phyloP scores from a whole-genome alignment of 2,113 vertebrate genomes.

The Chaetura pelagica region DNA sequence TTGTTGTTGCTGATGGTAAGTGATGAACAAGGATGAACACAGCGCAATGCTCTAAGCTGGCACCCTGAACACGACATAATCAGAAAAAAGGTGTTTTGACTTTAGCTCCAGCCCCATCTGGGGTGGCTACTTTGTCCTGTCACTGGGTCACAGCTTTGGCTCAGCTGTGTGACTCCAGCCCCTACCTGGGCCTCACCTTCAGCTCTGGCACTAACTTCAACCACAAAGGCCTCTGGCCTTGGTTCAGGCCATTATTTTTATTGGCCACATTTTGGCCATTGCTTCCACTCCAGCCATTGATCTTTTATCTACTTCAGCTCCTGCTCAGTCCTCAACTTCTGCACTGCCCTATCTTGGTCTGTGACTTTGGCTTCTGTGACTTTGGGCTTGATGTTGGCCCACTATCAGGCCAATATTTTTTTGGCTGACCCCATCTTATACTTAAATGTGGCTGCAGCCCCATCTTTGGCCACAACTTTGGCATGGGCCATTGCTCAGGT shows the following conservation, averaged over 20 bases:
- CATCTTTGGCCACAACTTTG: not conserved
- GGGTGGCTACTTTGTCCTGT: not conserved
- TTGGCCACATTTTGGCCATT: not conserved
- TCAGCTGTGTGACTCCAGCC: too few species aligned
- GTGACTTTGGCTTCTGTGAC: not conserved
- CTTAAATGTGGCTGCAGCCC: not conserved
- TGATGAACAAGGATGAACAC: not conserved
- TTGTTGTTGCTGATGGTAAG: conserved; percentile 22
- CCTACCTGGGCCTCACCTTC: not conserved
- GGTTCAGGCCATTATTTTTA: not conserved
- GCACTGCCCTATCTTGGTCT: not conserved
- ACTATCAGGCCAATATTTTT: not conserved
- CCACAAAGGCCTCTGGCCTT: not conserved
- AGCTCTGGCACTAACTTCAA: not conserved
- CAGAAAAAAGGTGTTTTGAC: not conserved
- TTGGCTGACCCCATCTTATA: not conserved
- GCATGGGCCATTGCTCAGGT: not conserved
- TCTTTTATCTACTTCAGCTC: not conserved
- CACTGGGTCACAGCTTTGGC: too few species aligned
- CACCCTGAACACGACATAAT: not conserved
- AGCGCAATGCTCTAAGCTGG: not conserved
- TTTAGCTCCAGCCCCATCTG: not conserved
- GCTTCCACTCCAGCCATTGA: not conserved
- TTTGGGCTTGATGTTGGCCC: not conserved
- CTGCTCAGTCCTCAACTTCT: not conserved